Evolutionary conservation across 2,113 vertebrate genomes (phyloP).

Genomic region (Prietella phreatophila): DNA sequence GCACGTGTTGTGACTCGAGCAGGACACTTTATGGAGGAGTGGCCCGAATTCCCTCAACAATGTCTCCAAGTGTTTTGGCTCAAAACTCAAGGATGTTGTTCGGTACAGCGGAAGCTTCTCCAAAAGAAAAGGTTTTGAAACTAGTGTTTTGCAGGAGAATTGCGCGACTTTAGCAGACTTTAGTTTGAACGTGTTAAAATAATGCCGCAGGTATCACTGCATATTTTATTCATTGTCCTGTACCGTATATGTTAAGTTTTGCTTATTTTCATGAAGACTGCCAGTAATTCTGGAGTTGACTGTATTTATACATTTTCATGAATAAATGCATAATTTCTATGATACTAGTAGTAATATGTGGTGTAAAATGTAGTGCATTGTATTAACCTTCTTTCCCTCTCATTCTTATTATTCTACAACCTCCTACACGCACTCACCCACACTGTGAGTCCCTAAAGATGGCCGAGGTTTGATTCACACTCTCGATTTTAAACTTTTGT

Average conservation of each 20-base stretch:
- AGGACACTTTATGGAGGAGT: neutral
- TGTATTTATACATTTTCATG: neutral
- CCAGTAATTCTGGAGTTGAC: neutral
- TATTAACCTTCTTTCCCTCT: conserved; percentile 2
- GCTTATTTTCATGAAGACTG: neutral
- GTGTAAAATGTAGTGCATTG: neutral
- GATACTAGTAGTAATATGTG: neutral
- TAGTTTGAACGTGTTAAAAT: neutral
- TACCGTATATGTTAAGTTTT: neutral
- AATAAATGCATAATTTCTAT: conserved; percentile 16
- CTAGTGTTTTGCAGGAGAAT: neutral
- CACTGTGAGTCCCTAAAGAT: neutral
- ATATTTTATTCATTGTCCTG: conserved; percentile 6
- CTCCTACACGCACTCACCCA: conserved; percentile 1
- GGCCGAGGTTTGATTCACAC: neutral
- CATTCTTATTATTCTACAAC: conserved; percentile 4
- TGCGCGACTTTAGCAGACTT: neutral
- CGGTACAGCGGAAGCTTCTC: neutral
- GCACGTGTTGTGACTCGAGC: neutral
- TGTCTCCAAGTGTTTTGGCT: neutral
- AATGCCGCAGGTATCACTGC: neutral
- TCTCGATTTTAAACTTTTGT: neutral
- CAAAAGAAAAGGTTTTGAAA: neutral
- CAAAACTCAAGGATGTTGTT: neutral
- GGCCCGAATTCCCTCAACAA: neutral